These are phyloP conservation scores for Thunnus albacares DNA, from an alignment of 2,797 vertebrate species.

Conservation along the genomic window DNA sequence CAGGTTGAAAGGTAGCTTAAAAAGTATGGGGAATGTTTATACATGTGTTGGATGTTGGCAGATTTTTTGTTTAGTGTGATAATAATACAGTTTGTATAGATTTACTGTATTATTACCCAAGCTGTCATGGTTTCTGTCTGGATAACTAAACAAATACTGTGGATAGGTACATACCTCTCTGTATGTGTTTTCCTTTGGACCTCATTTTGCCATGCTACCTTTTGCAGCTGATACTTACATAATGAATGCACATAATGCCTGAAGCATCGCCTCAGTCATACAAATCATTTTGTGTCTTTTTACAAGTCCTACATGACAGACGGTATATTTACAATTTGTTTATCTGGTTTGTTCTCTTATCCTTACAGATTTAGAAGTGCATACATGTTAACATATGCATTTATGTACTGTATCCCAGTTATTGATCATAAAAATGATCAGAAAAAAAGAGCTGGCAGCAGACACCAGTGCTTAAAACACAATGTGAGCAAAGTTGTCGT, in stretches of 20 bases:
- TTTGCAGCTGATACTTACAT: constrained; percentile 35
- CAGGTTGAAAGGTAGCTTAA: constrained; percentile 5
- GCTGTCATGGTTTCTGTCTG: constrained; percentile 18
- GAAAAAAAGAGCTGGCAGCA: constrained; percentile 10
- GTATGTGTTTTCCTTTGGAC: constrained; percentile 31
- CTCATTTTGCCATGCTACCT: constrained; percentile 11
- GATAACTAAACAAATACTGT: constrained; percentile 1
- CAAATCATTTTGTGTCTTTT: constrained; percentile 22
- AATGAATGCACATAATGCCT: constrained; percentile 50
- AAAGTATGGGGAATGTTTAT: not conserved
- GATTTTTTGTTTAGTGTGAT: constrained; percentile 8
- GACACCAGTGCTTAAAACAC: constrained; percentile 4
- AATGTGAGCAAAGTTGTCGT: not conserved
- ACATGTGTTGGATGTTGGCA: constrained; percentile 6
- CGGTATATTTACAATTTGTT: not conserved
- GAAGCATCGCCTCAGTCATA: constrained; percentile 37
- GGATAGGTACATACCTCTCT: not conserved
- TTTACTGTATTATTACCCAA: constrained; percentile 21
- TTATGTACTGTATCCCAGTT: constrained; percentile 23
- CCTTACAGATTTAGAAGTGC: not conserved
- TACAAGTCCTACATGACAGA: not conserved
- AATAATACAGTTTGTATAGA: constrained; percentile 8
- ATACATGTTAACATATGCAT: constrained; percentile 9
- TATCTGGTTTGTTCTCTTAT: constrained; percentile 12
- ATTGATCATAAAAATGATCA: constrained; percentile 24